A percentile compares a stretch with the other conserved stretches of the same genome.
Evolutionary conservation across 2,888 invertebrate species (phyloP).

Genomic region (Pyrgus malvae): DNA sequence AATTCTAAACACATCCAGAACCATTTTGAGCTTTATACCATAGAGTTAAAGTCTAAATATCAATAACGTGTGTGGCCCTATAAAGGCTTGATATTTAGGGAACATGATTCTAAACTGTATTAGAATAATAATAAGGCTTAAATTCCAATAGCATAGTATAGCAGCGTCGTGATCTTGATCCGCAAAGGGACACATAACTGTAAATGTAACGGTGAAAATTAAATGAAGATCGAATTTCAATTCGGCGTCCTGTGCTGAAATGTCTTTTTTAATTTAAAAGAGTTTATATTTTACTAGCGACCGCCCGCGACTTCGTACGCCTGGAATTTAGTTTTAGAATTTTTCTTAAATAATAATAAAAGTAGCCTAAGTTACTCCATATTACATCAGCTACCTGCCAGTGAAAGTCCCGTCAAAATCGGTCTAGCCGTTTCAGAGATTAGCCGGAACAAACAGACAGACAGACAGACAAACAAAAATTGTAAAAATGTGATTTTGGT

Average conservation of each 20-base stretch:
- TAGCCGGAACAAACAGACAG: no score
- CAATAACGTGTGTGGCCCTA: background rate
- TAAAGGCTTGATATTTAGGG: background rate
- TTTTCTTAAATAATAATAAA: no score
- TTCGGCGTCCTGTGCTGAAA: constrained; percentile 5
- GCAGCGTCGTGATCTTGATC: constrained; percentile 50
- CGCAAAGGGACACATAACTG: constrained; percentile 68
- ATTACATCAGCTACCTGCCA: no score
- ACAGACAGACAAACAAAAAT: no score
- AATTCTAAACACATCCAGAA: background rate
- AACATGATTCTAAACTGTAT: background rate
- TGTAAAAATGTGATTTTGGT: no score
- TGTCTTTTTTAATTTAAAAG: background rate
- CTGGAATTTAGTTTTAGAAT: no score
- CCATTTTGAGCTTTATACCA: background rate
- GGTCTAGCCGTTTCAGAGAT: no score
- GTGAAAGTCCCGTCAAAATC: no score
- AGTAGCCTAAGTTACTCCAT: no score
- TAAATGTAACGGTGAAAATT: constrained; percentile 58
- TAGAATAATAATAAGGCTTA: background rate
- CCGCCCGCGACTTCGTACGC: background rate
- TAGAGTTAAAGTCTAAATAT: background rate
- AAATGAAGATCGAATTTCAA: constrained; percentile 19
- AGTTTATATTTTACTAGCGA: background rate
- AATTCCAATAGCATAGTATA: background rate